These are phyloP conservation scores for Drosophila yakuba DNA, from an alignment of 1,140 invertebrate species.

Conservation along the genomic window DNA sequence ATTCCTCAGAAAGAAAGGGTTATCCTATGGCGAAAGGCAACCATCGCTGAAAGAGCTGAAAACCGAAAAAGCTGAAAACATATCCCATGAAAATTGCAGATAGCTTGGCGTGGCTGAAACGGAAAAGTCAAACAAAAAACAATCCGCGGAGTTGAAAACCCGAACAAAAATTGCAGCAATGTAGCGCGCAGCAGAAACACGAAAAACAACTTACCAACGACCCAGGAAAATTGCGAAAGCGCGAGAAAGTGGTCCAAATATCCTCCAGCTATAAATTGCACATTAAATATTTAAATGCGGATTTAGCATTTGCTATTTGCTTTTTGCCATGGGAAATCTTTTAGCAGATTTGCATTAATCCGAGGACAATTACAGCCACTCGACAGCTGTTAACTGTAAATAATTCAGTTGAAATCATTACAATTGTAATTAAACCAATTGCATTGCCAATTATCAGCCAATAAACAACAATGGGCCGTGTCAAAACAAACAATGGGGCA, in stretches of 20 bases:
- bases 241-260: constrained; percentile 7
- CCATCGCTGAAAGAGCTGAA: background rate
- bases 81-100: constrained; percentile 29
- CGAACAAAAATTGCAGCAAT: constrained; percentile 26
- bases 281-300: constrained; percentile 39
- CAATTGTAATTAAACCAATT: constrained; percentile 43
- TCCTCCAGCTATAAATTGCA: constrained; percentile 24
- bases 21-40: constrained; percentile 8
- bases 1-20: constrained; percentile 4
- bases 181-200: constrained; percentile 44
- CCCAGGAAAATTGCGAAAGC: constrained; percentile 7
- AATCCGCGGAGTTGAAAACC: constrained; percentile 6
- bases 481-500: constrained; percentile 24
- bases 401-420: constrained; percentile 39
- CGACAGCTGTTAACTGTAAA: constrained; percentile 49
- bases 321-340: constrained; percentile 4
- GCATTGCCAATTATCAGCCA: constrained; percentile 22
- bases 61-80: constrained; percentile 8
- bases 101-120: constrained; percentile 28
- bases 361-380: constrained; percentile 37
- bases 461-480: constrained; percentile 26
- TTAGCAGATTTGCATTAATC: constrained; percentile 27
- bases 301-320: constrained; percentile 21
- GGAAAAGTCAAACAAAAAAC: constrained; percentile 56
- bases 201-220: constrained; percentile 62